Percentiles rank a stretch among this genome's conserved stretches.
Evolutionary conservation across 2,797 vertebrate species (phyloP).

Genomic region (Coracias cyanogaster): DNA sequence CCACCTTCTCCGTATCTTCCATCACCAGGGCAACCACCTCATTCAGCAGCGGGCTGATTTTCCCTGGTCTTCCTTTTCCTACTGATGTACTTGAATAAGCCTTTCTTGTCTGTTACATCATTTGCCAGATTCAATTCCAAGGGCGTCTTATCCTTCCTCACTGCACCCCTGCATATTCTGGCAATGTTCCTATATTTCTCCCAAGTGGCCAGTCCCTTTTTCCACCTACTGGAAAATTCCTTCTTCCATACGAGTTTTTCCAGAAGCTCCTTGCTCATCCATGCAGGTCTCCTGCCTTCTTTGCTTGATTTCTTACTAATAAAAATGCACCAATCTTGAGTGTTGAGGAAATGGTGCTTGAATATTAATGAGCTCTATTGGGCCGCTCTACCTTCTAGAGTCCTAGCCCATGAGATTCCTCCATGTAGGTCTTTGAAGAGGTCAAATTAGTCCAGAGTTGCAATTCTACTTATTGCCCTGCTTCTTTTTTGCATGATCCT

Average conservation of each 20-base stretch:
- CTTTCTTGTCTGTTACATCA: too few relatives aligned
- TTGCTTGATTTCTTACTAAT: neutral
- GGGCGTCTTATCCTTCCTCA: neutral
- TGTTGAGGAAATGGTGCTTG: neutral
- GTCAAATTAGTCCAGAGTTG: neutral
- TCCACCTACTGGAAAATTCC: neutral
- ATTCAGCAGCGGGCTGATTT: too few relatives aligned
- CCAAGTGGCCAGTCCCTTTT: neutral
- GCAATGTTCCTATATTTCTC: neutral
- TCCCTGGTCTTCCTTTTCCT: too few relatives aligned
- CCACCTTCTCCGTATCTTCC: too few relatives aligned
- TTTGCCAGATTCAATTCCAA: too few relatives aligned
- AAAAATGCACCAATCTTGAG: neutral
- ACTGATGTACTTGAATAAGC: too few relatives aligned
- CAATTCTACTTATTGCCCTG: too few relatives aligned
- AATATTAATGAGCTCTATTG: neutral
- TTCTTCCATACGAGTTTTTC: neutral
- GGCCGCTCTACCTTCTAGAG: neutral
- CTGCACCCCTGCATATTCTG: neutral
- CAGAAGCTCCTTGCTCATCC: neutral
- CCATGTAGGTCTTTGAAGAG: neutral
- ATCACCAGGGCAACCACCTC: too few relatives aligned
- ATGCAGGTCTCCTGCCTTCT: neutral
- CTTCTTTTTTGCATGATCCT: too few relatives aligned
- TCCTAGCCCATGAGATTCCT: neutral